Evolutionary conservation across 2,888 invertebrate genomes (phyloP), one percentile per base, ranked within the genome.

Genomic region (Pseudococcus longispinus): DNA sequence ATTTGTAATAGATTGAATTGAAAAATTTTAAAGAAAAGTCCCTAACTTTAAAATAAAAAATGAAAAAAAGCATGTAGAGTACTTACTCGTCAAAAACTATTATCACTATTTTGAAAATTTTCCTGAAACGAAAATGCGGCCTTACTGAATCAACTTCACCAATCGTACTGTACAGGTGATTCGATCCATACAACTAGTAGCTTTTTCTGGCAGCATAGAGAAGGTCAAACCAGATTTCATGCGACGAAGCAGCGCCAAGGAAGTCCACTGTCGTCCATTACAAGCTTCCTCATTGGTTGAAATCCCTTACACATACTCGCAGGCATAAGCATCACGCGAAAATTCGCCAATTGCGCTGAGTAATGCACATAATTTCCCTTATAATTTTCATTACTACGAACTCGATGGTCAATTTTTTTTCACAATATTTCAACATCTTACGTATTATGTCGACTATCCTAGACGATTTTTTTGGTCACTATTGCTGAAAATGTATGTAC

Each of bases 161-260:
- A 74, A 37, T 74, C 74, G 74, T 74, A 29, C 32, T 74, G 74
- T 32, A 37, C 29, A 74, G 29, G 74, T 74, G 74, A 32, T 74
- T 74, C n/a, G 15, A 32, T 32, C n/a, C 37, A 18, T 37, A 37
- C 74, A 11, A 74, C 32, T 29, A 4, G 32, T 32, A 37, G 37
- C 74, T 74, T 74, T 74, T 74, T 65, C 65, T 26, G 20, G 9
- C 37, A 32, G 32, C 74, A 32, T 23, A 29, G 80, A 46, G 83
- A 83, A 83, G 83, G 83, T 83, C 83, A 83, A 83, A 83, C 83
- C 46, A 83, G 83, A 44, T 83, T 83, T 83, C 23, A 46, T 18
- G 13, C 37, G 32, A 80, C 37, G 37, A 80, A 32, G 80, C 42
- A 32, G 37, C 44, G 83, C 46, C 46, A 44, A 83, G 83, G 83